Evolutionary conservation across 2,888 invertebrate species (phyloP), one percentile per base, ranked within the genome.

Genomic region (Volucella inflata): DNA sequence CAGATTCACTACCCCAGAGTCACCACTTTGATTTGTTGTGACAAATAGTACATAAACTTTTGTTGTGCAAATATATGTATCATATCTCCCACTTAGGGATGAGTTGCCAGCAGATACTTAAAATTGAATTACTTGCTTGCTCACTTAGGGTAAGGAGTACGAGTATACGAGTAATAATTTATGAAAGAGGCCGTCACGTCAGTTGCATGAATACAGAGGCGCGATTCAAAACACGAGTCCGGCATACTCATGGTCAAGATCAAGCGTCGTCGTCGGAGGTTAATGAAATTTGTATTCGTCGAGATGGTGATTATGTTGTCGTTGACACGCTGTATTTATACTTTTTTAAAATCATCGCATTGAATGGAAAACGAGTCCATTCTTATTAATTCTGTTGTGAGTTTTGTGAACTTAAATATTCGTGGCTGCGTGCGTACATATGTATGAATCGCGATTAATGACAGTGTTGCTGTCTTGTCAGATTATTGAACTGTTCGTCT

Each of bases 11-110:
- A 38, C 36, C 16, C 46, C 16, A 9, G 36, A 9, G 11, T 16
- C 14, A 40, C 40, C 10, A 14, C n/a, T 64, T 81, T 85, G 81
- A 85, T 85, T 77, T 85, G 85, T 85, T 85, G 60, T 85, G 85
- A 85, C 85, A 80, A 80, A 80, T 71, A 72, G 55, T 57, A 68
- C 67, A 68, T 62, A 44, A 30, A 30, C 30, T 30, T 30, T 40
- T 50, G 59, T 51, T 62, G 55, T 30, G 67, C 67, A 74, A 70
- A 2, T 21, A 6, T 30, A 30, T 6, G 0, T 21, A 21, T 21
- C 21, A 2, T 30, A 30, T 84, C 36, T 53, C 46, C 53, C 79
- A 79, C 75, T 83, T 79, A 64, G 75, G 42, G 11, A 17, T 21
- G 4, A 38, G 55, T 11, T 16, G 53, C 36, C 38, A 21, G 62